phyloP scores from a whole-genome alignment of 1,140 invertebrate genomes.

The Drosophila virilis region DNA sequence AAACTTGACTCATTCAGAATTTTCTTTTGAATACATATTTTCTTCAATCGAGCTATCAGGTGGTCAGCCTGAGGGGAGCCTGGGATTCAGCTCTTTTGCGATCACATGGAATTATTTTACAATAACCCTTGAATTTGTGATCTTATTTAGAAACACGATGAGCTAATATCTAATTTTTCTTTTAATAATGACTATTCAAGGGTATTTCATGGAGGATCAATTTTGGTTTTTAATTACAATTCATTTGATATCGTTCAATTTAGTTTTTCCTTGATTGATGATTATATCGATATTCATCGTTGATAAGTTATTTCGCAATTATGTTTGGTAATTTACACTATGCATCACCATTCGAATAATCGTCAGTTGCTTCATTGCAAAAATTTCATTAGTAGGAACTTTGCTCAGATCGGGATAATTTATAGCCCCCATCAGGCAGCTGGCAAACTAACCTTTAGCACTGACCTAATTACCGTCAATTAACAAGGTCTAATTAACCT shows the following conservation, averaged over 20 bases:
- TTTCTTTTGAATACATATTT: no score
- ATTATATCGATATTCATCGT: not conserved
- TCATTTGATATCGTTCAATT: not conserved
- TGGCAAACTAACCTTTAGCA: not conserved
- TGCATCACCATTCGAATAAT: not conserved
- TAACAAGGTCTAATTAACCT: constrained; percentile 31
- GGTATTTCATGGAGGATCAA: no score
- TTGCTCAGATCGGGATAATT: constrained; percentile 7
- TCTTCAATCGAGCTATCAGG: no score
- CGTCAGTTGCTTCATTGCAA: not conserved
- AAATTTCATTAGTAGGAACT: not conserved
- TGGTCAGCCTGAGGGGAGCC: no score
- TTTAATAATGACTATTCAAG: no score
- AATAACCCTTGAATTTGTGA: no score
- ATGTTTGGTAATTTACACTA: not conserved
- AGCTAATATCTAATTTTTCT: no score
- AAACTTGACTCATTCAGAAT: no score
- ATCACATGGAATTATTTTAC: no score
- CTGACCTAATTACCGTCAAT: constrained; percentile 19
- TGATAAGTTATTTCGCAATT: not conserved
- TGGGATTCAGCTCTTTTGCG: no score
- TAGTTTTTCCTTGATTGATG: not conserved
- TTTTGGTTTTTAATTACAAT: not conserved
- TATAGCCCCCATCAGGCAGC: not conserved
- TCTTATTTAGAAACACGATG: no score